phyloP scores from a whole-genome alignment of 2,888 invertebrate genomes.

The Stramonita haemastoma region DNA sequence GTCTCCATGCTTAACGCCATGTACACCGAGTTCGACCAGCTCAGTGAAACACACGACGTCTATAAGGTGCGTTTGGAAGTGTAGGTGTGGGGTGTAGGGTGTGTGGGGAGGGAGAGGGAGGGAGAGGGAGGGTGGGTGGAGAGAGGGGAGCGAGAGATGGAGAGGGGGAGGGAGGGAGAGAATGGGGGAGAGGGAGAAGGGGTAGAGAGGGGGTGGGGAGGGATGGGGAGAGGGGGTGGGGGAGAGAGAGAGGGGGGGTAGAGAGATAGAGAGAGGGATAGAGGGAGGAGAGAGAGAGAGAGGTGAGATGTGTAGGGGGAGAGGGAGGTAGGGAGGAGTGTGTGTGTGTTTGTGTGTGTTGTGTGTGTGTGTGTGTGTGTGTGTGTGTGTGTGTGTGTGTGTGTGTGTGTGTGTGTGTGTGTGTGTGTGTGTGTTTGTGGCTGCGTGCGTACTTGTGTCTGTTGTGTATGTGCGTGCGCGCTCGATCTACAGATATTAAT shows the following conservation, averaged over 20 bases:
- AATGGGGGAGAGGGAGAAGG: background rate
- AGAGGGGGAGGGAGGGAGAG: background rate
- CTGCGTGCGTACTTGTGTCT: background rate
- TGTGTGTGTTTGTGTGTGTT: background rate
- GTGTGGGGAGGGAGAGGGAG: background rate
- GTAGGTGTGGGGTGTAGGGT: too few relatives aligned
- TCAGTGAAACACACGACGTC: constrained; percentile 94
- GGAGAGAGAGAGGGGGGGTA: background rate
- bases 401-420: background rate
- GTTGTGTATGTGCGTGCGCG: background rate
- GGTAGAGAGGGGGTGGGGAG: too few relatives aligned
- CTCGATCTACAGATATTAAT: too few relatives aligned
- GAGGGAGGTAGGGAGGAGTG: background rate
- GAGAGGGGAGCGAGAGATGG: background rate
- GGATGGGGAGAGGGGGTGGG: background rate
- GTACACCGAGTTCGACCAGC: constrained; percentile 93
- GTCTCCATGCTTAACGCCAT: constrained; percentile 98
- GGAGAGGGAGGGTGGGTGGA: background rate
- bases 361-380: background rate
- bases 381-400: background rate
- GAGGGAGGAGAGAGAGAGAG: too few relatives aligned
- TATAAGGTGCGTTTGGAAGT: constrained; percentile 87
- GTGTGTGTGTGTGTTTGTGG: constrained; percentile 6
- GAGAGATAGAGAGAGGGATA: background rate
- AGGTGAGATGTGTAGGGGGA: background rate